Evolutionary conservation across 1,140 invertebrate species (phyloP), one percentile per base, ranked within the genome.

Genomic region (Heliconius congener): DNA sequence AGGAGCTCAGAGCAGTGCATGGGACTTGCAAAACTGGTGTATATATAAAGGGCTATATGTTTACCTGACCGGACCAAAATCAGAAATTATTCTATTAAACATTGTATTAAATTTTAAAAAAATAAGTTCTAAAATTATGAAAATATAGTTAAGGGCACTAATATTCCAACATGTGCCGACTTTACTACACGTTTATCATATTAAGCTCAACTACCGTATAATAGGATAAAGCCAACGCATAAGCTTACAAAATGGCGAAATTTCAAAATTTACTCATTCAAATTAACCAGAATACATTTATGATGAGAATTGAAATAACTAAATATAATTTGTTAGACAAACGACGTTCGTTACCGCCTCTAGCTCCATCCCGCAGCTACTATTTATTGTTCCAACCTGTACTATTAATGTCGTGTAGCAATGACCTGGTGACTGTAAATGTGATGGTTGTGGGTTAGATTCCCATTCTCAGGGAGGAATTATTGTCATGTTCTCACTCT

Each of bases 211-310:
- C 73, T 52, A 79, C 57, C 78, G 73, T 79, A 39, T 75, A 79
- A 79, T 66, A 66, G 39, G 71, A 75, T 79, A 75, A 79, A 78
- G 74, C 78, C 73, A 30, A 50, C 77, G 78, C 50, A 74, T 74
- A 74, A 80, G 74, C 73, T 74, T 46, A 73, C 78, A 80, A 72
- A 76, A 80, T 80, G 66, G 42, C 71, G 78, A 71, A 52, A 76
- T 76, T 78, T 78, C 66, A 57, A 72, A 80, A 80, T 76, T 76
- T 76, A 80, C 78, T 80, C 78, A 80, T 80, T 80, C 78, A 71
- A 76, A 72, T 76, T 76, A 80, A 80, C 72, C 71, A 74, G 78
- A 76, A 50, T 74, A 74, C 78, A 72, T 70, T 78, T 74, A 52
- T 74, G 74, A 80, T 72, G 78, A 39, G 57, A 66, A 80, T 80